phyloP scores from a whole-genome alignment of 2,888 invertebrate species.

The Tinea trinotella region DNA sequence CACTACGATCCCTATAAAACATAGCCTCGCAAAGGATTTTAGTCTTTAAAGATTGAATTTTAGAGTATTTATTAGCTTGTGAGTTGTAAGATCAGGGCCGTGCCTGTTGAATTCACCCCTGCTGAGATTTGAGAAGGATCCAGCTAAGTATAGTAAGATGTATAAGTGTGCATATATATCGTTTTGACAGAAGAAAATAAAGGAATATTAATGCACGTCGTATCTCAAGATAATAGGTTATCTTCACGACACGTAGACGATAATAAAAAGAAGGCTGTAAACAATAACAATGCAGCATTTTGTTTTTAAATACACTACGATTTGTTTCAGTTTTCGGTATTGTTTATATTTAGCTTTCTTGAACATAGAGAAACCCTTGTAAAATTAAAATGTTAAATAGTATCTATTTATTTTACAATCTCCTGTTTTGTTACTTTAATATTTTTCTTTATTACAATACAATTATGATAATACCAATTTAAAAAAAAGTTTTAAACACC shows the following conservation, averaged over 20 bases:
- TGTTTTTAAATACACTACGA: neutral
- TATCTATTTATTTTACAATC: too few species aligned
- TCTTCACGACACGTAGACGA: slow-evolving; percentile 10
- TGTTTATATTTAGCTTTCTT: too few species aligned
- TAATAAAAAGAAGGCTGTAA: neutral
- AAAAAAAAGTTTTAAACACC: too few species aligned
- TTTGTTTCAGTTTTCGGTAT: too few species aligned
- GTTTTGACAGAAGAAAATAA: neutral
- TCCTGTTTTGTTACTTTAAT: too few species aligned
- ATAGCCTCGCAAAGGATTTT: slow-evolving; percentile 36
- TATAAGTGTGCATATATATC: neutral
- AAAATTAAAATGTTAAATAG: too few species aligned
- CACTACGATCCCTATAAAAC: slow-evolving; percentile 34
- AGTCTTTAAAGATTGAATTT: slow-evolving; percentile 33
- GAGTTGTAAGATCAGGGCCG: neutral
- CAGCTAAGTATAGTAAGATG: neutral
- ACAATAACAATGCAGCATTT: slow-evolving; percentile 13
- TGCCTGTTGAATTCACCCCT: slow-evolving; percentile 32
- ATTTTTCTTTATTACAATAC: too few species aligned
- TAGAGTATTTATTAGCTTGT: neutral
- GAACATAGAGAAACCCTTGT: too few species aligned
- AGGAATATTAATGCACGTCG: slow-evolving; percentile 4
- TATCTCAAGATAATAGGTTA: slow-evolving; percentile 14
- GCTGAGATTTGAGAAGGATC: slow-evolving; percentile 53
- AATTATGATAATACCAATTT: too few species aligned